phyloP scores from a whole-genome alignment of 2,113 vertebrate genomes.

The Lepisosteus osseus region DNA sequence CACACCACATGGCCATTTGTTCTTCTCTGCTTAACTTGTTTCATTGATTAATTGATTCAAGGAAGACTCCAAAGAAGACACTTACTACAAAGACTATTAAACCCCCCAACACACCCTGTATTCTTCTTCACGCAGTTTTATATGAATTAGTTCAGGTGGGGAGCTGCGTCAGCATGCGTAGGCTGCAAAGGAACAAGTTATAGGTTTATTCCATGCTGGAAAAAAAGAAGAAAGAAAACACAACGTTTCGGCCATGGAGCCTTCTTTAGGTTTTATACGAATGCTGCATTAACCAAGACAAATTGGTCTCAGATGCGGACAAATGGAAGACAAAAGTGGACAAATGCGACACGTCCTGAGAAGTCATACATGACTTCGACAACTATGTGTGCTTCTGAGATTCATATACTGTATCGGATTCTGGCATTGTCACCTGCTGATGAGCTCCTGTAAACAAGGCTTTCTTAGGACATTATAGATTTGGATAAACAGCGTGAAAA shows the following conservation, averaged over 20 bases:
- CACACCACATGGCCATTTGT: conserved; percentile 39
- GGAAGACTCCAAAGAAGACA: conserved; percentile 56
- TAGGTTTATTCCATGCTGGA: no score
- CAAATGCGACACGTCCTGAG: conserved; percentile 25
- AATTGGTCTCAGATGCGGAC: conserved; percentile 45
- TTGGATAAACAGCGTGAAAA: no score
- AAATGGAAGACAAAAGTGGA: conserved; percentile 11
- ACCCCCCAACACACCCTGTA: conserved; percentile 43
- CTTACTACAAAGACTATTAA: conserved; percentile 40
- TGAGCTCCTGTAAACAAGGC: no score
- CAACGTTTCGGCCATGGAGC: no score
- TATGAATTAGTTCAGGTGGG: not conserved
- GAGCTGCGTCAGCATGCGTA: no score
- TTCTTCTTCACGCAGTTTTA: conserved; percentile 25
- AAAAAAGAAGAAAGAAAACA: no score
- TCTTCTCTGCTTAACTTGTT: conserved; percentile 48
- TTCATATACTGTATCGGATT: no score
- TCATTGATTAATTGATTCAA: conserved; percentile 64
- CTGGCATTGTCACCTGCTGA: no score
- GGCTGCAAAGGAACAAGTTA: no score
- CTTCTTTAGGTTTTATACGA: conserved; percentile 31
- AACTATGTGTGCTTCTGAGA: no score
- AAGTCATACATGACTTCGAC: conserved; percentile 53
- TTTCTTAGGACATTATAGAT: no score
- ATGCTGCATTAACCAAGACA: conserved; percentile 58